These are phyloP conservation scores for Petrocephalus microphthalmus DNA, from an alignment of 2,113 vertebrate species.

Conservation along the genomic window DNA sequence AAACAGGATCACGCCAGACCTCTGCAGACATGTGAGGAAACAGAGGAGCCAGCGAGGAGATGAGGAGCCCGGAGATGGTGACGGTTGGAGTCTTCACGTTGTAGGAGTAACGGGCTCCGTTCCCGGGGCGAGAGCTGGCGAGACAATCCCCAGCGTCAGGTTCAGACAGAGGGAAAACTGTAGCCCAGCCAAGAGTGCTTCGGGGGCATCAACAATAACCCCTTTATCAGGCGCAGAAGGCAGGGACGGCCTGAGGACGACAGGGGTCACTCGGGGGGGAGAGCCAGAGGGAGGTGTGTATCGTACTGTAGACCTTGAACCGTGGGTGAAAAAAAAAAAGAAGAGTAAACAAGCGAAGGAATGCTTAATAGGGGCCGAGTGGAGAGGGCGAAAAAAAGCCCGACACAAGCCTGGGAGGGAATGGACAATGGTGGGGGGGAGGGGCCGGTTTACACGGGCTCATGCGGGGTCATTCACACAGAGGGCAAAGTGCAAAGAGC, in stretches of 20 bases:
- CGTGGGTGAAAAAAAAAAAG: constrained; percentile 7
- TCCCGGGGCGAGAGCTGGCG: not conserved
- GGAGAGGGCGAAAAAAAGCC: not conserved
- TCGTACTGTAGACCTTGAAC: constrained; percentile 42
- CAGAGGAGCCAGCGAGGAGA: not conserved
- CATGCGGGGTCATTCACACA: not conserved
- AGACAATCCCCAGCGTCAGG: not conserved
- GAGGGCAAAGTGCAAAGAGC: not conserved
- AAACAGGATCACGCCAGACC: not conserved
- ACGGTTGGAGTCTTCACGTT: not conserved
- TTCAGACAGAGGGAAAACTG: not conserved
- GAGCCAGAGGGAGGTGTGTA: constrained; percentile 24
- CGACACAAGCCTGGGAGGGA: not conserved
- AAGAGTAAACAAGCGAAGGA: constrained; percentile 4
- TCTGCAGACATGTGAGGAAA: not conserved
- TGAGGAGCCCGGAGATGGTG: not conserved
- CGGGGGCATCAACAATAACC: constrained; percentile 58
- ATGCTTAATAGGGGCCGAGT: not conserved
- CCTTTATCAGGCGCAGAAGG: constrained; percentile 61
- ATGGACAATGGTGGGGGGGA: not conserved
- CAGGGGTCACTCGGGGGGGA: constrained; percentile 43
- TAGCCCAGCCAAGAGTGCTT: constrained; percentile 21
- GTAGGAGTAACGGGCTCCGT: not conserved
- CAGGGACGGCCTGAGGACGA: constrained; percentile 52
- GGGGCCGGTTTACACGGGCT: not conserved